Evolutionary conservation across 53 echinoderm and acorn worm species (phyloP).

Genomic region (Apostichopus leukothele): DNA sequence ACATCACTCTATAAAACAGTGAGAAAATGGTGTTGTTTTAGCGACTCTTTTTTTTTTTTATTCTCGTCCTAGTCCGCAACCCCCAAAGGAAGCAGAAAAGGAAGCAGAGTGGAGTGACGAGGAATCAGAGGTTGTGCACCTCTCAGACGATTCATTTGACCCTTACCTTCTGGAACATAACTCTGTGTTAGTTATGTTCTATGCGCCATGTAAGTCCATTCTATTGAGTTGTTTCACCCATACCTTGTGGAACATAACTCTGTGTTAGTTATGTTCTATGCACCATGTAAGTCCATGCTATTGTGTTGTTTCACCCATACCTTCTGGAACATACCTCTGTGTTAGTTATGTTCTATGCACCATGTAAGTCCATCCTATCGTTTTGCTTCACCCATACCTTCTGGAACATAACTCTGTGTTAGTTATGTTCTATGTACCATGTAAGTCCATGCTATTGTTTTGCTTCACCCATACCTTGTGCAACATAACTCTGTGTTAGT

Average conservation of each 20-base stretch:
- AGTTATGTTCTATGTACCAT: slow-evolving; percentile 92
- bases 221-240: no score
- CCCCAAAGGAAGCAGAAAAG: slow-evolving; percentile 95
- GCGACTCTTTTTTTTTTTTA: not conserved
- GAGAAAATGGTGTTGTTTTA: no score
- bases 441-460: slow-evolving; percentile 54
- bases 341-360: slow-evolving; percentile 87
- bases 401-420: slow-evolving; percentile 67
- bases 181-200: slow-evolving; percentile 78
- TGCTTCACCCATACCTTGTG: no score
- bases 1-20: no score
- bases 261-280: slow-evolving; percentile 86
- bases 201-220: slow-evolving; percentile 88
- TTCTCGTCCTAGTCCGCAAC: slow-evolving; percentile 66
- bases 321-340: no score
- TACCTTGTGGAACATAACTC: no score
- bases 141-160: slow-evolving; percentile 78
- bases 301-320: no score
- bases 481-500: slow-evolving; percentile 32
- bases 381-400: slow-evolving; percentile 54
- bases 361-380: slow-evolving; percentile 66
- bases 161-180: slow-evolving; percentile 69
- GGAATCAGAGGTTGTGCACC: slow-evolving; percentile 85
- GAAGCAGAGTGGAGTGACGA: slow-evolving; percentile 94
- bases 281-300: slow-evolving; percentile 79